A percentile compares a stretch with the other conserved stretches of the same genome.
These are phyloP conservation scores for Chloroceryle amazona DNA, from an alignment of 2,797 vertebrate genomes.

Conservation along the genomic window DNA sequence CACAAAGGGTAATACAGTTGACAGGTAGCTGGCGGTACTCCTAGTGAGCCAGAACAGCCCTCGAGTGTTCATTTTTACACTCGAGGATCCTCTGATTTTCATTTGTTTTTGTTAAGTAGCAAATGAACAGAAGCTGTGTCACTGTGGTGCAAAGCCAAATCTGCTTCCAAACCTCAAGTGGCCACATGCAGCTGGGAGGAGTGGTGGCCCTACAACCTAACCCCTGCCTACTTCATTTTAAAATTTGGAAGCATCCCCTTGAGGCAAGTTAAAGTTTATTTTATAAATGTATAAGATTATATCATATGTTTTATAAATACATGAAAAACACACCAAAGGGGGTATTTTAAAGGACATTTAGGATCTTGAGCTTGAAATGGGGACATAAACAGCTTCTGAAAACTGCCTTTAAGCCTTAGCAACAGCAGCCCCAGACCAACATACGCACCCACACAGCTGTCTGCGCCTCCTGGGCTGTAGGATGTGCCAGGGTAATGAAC, in stretches of 20 bases:
- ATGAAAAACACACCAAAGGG: neutral
- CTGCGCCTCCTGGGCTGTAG: neutral
- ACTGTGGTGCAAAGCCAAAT: neutral
- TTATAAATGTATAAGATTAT: neutral
- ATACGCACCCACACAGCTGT: neutral
- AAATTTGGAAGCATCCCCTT: neutral
- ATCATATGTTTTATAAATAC: neutral
- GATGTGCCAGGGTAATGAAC: neutral
- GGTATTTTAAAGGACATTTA: neutral
- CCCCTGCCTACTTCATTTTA: neutral
- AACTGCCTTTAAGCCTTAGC: neutral
- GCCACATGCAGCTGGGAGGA: neutral
- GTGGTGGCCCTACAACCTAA: neutral
- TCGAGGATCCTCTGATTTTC: neutral
- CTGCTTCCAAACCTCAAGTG: neutral
- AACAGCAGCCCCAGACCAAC: neutral
- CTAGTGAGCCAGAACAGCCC: neutral
- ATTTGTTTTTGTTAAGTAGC: neutral
- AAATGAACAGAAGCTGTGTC: neutral
- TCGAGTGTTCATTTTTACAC: neutral
- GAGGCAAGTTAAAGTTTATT: neutral
- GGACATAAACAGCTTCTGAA: neutral
- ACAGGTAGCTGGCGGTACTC: neutral
- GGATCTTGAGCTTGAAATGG: neutral
- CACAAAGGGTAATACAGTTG: neutral